A percentile compares a stretch with the other conserved stretches of the same genome.
These are phyloP conservation scores for Zoanthus gigantus DNA, from an alignment of 92 coral and sea anemone genomes.

Conservation along the genomic window DNA sequence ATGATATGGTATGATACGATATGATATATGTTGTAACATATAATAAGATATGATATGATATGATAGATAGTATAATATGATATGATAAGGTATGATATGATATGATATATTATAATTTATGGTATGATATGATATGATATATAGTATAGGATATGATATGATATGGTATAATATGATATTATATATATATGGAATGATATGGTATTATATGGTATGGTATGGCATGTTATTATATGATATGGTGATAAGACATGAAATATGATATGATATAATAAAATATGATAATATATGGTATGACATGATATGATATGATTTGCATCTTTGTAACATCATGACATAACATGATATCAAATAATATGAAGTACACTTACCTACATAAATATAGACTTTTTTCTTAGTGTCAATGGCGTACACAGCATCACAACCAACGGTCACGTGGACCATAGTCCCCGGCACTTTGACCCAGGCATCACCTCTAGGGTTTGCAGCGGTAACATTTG, in stretches of 20 bases:
- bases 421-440: conserved; percentile 24
- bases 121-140: not conserved
- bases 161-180: not conserved
- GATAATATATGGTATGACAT: not conserved
- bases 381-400: not conserved
- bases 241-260: not conserved
- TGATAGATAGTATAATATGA: too few species aligned
- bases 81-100: too few species aligned
- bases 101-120: too few species aligned
- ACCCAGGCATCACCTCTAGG: conserved; percentile 12
- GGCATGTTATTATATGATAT: too few species aligned
- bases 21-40: not conserved
- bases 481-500: conserved; percentile 25
- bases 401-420: conserved; percentile 6
- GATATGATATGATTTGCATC: not conserved
- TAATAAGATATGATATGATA: too few species aligned
- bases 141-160: not conserved
- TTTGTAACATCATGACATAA: not conserved
- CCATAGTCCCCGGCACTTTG: conserved; percentile 12
- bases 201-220: too few species aligned
- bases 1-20: not conserved
- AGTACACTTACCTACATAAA: conserved; percentile 8
- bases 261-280: not conserved
- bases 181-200: too few species aligned
- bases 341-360: not conserved